A percentile compares a stretch with the other conserved stretches of the same genome.
Conservation (phyloP, 1,140 invertebrate species). For the Globodera ellingtonae region DNA sequence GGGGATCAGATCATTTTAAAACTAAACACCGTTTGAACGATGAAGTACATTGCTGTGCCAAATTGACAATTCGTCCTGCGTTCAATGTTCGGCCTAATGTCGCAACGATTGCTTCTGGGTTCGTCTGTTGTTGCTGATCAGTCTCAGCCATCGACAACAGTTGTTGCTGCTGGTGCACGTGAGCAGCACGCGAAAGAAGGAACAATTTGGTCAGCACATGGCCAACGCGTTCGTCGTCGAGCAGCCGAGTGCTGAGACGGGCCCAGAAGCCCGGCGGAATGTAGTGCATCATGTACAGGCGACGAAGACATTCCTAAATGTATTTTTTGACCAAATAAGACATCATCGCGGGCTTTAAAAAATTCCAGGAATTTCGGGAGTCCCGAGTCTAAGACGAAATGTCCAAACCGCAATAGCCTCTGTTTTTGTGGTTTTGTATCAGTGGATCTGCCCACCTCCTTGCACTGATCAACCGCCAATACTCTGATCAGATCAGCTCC, state of each 20-base stretch:
- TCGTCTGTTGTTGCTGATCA: conserved; percentile 14
- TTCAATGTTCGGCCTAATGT: background rate
- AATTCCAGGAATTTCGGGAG: no score
- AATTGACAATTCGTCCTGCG: conserved; percentile 7
- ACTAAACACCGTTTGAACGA: conserved; percentile 9
- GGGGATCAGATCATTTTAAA: no score
- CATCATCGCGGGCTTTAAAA: no score
- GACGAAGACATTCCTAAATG: conserved; percentile 45
- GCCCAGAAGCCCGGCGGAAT: conserved; percentile 98
- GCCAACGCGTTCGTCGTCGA: conserved; percentile 79
- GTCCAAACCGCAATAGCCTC: no score
- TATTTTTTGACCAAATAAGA: background rate
- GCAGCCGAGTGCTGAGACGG: conserved; percentile 82
- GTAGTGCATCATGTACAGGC: conserved; percentile 79
- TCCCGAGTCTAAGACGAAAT: no score
- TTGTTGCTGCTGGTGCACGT: background rate
- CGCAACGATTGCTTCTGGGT: background rate
- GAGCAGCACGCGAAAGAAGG: conserved; percentile 47
- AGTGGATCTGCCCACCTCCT: background rate
- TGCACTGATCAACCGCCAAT: conserved; percentile 14
- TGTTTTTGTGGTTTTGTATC: background rate
- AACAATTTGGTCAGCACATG: conserved; percentile 72
- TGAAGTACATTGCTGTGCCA: background rate
- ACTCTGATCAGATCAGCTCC: background rate
- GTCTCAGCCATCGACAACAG: background rate